Evolutionary conservation across 2,888 invertebrate species (phyloP).

Genomic region (Emmelina monodactyla): DNA sequence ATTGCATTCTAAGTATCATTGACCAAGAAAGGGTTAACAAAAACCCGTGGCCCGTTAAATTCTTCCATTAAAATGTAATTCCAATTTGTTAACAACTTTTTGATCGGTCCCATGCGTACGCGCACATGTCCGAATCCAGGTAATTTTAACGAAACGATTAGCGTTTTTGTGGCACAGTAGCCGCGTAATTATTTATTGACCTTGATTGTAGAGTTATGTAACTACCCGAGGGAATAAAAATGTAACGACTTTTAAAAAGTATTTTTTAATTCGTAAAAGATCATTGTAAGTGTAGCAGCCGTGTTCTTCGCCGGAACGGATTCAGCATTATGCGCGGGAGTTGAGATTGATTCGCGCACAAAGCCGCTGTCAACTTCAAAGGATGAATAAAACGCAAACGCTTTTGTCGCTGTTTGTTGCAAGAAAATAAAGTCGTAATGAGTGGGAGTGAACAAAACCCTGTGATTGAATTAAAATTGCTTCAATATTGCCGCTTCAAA

Average conservation of each 20-base stretch:
- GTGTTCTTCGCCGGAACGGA: conserved; percentile 51
- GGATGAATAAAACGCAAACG: conserved; percentile 39
- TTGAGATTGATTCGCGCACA: conserved; percentile 56
- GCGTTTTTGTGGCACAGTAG: background rate
- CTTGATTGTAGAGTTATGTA: background rate
- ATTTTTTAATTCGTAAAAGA: conserved; percentile 26
- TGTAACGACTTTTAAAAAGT: too few species aligned
- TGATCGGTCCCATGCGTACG: conserved; percentile 5
- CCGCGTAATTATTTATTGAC: background rate
- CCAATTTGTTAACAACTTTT: conserved; percentile 7
- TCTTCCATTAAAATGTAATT: conserved; percentile 14
- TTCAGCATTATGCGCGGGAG: conserved; percentile 50
- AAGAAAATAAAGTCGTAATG: conserved; percentile 63
- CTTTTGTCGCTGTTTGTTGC: conserved; percentile 54
- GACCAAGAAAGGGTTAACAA: conserved; percentile 23
- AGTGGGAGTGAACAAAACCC: conserved; percentile 46
- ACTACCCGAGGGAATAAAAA: background rate
- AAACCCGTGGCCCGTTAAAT: too few species aligned
- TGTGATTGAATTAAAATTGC: conserved; percentile 58
- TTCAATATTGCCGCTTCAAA: conserved; percentile 49
- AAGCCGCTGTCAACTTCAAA: conserved; percentile 44
- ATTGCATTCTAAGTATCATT: conserved; percentile 30
- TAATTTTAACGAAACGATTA: conserved; percentile 1
- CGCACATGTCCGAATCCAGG: conserved; percentile 6
- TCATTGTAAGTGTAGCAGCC: conserved; percentile 40